A percentile compares a stretch with the other conserved stretches of the same genome.
Conservation (phyloP, 1,140 invertebrate species). For the Tenebrio molitor region DNA sequence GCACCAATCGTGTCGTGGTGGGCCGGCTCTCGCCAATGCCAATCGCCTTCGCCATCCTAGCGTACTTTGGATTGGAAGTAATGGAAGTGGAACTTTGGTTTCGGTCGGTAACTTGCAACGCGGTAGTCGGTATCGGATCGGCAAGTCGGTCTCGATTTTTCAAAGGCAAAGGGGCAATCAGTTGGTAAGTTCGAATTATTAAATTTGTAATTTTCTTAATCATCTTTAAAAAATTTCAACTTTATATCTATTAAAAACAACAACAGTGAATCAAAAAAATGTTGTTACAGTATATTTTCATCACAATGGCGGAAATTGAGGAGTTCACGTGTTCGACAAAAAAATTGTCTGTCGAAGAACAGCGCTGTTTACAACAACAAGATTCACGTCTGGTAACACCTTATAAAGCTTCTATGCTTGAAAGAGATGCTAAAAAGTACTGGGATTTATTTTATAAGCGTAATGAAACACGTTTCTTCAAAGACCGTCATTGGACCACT, state of each 20-base stretch:
- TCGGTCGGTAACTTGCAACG: too few relatives aligned
- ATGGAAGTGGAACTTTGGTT: too few relatives aligned
- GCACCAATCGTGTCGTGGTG: too few relatives aligned
- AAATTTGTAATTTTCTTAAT: too few relatives aligned
- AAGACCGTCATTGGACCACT: conserved; percentile 97
- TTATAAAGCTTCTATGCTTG: conserved; percentile 86
- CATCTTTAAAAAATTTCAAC: too few relatives aligned
- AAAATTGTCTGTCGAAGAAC: conserved; percentile 72
- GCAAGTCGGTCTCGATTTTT: too few relatives aligned
- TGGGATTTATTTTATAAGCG: conserved; percentile 99
- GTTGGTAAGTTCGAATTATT: too few relatives aligned
- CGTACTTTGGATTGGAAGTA: too few relatives aligned
- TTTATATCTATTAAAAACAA: background rate
- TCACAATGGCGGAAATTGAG: conserved; percentile 1
- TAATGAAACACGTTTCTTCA: conserved; percentile 93
- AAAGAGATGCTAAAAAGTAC: conserved; percentile 89
- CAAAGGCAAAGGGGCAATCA: too few relatives aligned
- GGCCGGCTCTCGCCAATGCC: too few relatives aligned
- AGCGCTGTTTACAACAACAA: conserved; percentile 74
- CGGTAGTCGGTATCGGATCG: too few relatives aligned
- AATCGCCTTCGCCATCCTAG: too few relatives aligned
- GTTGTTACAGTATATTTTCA: background rate
- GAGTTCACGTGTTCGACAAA: conserved; percentile 42
- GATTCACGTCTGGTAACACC: conserved; percentile 79
- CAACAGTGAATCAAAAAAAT: background rate